Percentiles rank a stretch among this genome's conserved stretches.
phyloP scores from a whole-genome alignment of 1,140 invertebrate genomes.

The Cotesia chilonis region DNA sequence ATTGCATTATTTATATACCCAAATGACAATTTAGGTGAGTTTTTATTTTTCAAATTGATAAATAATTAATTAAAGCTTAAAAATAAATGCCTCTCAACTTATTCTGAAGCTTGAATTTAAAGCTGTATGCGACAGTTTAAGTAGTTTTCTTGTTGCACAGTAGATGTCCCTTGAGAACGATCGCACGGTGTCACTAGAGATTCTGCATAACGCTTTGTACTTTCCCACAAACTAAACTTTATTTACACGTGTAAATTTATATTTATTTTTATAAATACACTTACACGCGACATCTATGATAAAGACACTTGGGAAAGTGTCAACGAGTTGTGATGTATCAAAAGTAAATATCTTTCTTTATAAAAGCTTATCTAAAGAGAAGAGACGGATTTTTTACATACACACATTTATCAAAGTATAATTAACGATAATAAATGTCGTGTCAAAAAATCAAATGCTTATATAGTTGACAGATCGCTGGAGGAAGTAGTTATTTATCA shows the following conservation, averaged over 20 bases:
- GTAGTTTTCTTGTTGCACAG: not conserved
- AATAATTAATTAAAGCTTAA: not conserved
- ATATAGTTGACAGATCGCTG: not conserved
- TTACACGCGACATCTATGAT: not conserved
- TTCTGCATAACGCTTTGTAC: not conserved
- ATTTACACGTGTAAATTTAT: not conserved
- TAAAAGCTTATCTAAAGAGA: not conserved
- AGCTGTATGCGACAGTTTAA: not conserved
- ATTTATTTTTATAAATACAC: no score
- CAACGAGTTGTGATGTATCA: not conserved
- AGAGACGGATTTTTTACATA: not conserved
- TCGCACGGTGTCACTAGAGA: not conserved
- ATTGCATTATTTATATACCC: slow-evolving; percentile 56
- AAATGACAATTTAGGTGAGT: slow-evolving; percentile 57
- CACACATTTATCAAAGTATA: no score
- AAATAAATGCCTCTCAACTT: no score
- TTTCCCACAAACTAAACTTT: slow-evolving; percentile 8
- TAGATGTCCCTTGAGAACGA: not conserved
- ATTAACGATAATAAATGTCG: not conserved
- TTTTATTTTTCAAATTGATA: slow-evolving; percentile 5
- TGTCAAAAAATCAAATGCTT: slow-evolving; percentile 8
- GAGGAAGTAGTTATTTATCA: not conserved
- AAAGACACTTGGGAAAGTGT: slow-evolving; percentile 12
- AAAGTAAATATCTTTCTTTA: slow-evolving; percentile 1
- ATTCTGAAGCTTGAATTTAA: not conserved